Evolutionary conservation across 2,888 invertebrate species (phyloP).

Genomic region (Caenorhabditis sp.): DNA sequence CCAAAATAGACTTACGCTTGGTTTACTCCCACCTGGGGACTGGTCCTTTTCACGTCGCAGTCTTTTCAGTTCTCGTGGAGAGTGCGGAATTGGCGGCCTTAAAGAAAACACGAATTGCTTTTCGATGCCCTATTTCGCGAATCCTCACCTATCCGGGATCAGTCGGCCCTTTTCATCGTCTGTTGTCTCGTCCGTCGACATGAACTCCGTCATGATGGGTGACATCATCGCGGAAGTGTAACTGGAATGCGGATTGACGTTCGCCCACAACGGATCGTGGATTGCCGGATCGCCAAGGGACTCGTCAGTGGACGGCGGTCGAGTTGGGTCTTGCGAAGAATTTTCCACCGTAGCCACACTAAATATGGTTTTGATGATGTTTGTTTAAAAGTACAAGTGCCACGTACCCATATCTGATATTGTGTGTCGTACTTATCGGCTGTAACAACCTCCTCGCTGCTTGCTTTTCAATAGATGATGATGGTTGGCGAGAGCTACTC

Average conservation of each 20-base stretch:
- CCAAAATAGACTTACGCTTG: constrained; percentile 44
- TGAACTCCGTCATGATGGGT: constrained; percentile 71
- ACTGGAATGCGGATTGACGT: constrained; percentile 64
- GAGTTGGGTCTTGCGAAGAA: constrained; percentile 62
- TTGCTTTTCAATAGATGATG: constrained; percentile 60
- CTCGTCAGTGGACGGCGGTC: constrained; percentile 65
- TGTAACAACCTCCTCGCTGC: constrained; percentile 59
- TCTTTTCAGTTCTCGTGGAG: constrained; percentile 48
- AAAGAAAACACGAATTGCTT: constrained; percentile 4
- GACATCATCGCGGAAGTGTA: constrained; percentile 78
- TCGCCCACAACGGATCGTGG: constrained; percentile 56
- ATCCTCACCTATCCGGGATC: constrained; percentile 61
- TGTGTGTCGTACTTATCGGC: constrained; percentile 61
- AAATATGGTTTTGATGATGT: background rate
- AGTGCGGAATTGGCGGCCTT: constrained; percentile 56
- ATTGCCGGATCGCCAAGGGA: constrained; percentile 58
- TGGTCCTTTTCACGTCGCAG: constrained; percentile 44
- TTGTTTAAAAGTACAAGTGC: background rate
- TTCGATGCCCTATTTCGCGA: too few species aligned
- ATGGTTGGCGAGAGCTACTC: constrained; percentile 41
- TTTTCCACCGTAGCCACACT: constrained; percentile 46
- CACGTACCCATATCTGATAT: constrained; percentile 62
- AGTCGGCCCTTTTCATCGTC: constrained; percentile 61
- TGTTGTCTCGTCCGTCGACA: constrained; percentile 66
- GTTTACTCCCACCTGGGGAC: constrained; percentile 39